phyloP scores from a whole-genome alignment of 2,888 invertebrate species.

The Serripes groenlandicus region DNA sequence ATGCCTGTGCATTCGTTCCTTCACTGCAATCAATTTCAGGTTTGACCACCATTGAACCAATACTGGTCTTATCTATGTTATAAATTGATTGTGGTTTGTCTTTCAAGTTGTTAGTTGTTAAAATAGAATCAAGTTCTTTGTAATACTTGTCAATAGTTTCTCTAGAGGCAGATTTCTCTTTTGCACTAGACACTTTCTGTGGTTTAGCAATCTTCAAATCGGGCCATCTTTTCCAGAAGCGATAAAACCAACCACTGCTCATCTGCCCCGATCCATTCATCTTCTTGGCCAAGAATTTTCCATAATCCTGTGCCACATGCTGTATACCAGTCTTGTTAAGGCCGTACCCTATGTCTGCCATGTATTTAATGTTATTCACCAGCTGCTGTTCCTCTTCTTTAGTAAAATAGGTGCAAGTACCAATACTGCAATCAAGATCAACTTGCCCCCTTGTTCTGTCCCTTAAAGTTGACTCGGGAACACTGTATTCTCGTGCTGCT shows the following conservation, averaged over 20 bases:
- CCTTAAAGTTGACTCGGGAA: constrained; percentile 31
- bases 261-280: too few species aligned
- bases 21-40: constrained; percentile 30
- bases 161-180: constrained; percentile 13
- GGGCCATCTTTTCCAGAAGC: constrained; percentile 16
- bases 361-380: constrained; percentile 30
- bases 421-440: neutral
- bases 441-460: constrained; percentile 11
- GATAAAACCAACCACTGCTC: constrained; percentile 26
- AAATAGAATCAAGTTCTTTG: neutral
- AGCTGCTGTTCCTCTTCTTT: constrained; percentile 12
- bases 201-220: constrained; percentile 26
- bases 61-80: constrained; percentile 33
- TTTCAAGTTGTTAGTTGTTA: neutral
- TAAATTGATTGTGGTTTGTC: constrained; percentile 1
- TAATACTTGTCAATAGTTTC: constrained; percentile 19
- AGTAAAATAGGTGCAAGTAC: neutral
- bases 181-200: neutral
- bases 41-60: neutral
- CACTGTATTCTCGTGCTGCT: constrained; percentile 13
- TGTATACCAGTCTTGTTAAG: constrained; percentile 22
- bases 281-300: too few species aligned
- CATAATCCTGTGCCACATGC: constrained; percentile 40
- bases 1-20: neutral
- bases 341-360: constrained; percentile 49